These are phyloP conservation scores for Therioaphis trifolii DNA, from an alignment of 2,888 invertebrate genomes.

Conservation along the genomic window DNA sequence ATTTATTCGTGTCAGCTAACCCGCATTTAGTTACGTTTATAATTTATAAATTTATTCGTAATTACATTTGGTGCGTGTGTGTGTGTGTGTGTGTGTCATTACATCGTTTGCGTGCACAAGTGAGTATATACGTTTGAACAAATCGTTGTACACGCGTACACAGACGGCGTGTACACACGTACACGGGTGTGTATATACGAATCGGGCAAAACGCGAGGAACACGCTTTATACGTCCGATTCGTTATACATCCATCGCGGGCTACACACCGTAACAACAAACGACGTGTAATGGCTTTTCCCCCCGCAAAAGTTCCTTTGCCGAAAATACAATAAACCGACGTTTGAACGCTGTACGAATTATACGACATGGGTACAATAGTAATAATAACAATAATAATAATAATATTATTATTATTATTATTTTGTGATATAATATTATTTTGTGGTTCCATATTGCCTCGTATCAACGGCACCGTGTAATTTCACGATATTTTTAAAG, in stretches of 20 bases:
- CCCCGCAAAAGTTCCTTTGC: conserved; percentile 8
- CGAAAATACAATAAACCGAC: conserved; percentile 10
- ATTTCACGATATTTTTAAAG: conserved; percentile 7
- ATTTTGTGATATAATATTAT: no score
- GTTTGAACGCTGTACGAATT: background rate
- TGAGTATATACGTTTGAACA: conserved; percentile 8
- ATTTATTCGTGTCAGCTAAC: no score
- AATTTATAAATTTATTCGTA: background rate
- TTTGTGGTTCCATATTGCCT: background rate
- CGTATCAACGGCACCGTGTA: background rate
- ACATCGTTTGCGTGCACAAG: conserved; percentile 46
- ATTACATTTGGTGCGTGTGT: background rate
- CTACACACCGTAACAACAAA: background rate
- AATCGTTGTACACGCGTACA: conserved; percentile 15
- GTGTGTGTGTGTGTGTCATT: background rate
- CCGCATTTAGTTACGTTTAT: background rate
- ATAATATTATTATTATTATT: no score
- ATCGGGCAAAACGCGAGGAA: background rate
- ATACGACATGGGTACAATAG: background rate
- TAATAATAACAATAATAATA: background rate
- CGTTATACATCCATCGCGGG: conserved; percentile 22
- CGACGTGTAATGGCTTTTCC: conserved; percentile 18
- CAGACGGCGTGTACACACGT: no score
- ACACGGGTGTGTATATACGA: background rate
- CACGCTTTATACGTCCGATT: conserved; percentile 32